Evolutionary conservation across 2,797 vertebrate species (phyloP).

Genomic region (Phrynocephalus forsythii): DNA sequence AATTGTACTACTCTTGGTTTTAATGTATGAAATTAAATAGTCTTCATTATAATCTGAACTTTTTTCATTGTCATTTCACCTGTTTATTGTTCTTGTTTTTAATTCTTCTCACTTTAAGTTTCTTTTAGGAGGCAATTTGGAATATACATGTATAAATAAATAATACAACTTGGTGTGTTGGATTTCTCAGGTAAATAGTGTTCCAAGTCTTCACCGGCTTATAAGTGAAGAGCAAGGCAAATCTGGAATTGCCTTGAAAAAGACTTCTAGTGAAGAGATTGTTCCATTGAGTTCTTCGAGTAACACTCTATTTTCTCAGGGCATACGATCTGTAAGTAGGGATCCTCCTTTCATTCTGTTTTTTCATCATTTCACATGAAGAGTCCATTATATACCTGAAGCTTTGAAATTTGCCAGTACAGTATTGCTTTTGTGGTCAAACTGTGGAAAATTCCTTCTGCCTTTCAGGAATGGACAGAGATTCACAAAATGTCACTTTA

Average conservation of each 20-base stretch:
- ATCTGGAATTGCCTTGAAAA: conserved; percentile 34
- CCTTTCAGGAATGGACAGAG: conserved; percentile 9
- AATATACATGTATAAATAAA: neutral
- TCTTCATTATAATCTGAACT: neutral
- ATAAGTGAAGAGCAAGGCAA: conserved; percentile 62
- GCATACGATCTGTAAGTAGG: conserved; percentile 75
- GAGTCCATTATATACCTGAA: neutral
- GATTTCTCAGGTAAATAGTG: conserved; percentile 78
- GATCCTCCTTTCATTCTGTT: neutral
- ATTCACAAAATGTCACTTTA: conserved; percentile 29
- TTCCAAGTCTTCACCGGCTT: conserved; percentile 81
- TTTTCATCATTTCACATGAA: neutral
- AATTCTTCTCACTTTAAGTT: neutral
- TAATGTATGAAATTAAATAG: neutral
- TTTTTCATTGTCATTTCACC: neutral
- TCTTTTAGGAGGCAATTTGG: neutral
- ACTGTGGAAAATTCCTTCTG: neutral
- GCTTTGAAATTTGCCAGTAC: neutral
- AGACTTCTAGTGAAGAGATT: conserved; percentile 46
- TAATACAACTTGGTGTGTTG: conserved; percentile 1
- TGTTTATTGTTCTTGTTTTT: neutral
- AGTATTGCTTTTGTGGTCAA: neutral
- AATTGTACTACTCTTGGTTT: neutral
- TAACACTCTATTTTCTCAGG: conserved; percentile 65
- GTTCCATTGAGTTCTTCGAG: conserved; percentile 36